Conservation (phyloP, 2,113 vertebrate species). For the Embiotoca jacksoni region DNA sequence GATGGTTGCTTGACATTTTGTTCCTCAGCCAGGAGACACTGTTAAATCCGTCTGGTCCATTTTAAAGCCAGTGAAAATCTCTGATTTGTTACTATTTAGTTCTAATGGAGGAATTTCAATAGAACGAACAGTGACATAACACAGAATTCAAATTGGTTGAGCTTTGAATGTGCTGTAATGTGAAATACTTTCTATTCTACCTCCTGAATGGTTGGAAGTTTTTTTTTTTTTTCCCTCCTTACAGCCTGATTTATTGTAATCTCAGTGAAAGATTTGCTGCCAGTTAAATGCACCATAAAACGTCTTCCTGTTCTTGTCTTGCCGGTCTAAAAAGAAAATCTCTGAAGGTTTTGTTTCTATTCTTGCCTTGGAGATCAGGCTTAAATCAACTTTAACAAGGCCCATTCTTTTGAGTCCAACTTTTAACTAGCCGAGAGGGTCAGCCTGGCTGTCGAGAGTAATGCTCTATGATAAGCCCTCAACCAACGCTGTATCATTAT, state of each 20-base stretch:
- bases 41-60: conserved; percentile 2
- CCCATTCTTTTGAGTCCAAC: conserved; percentile 40
- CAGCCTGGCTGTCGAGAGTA: conserved; percentile 24
- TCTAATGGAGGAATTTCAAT: background rate
- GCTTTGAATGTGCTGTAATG: conserved; percentile 16
- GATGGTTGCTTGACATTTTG: background rate
- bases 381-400: conserved; percentile 58
- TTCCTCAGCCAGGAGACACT: background rate
- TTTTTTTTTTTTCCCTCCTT: background rate
- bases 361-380: conserved; percentile 10
- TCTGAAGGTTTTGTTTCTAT: background rate
- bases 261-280: conserved; percentile 31
- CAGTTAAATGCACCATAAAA: conserved; percentile 30
- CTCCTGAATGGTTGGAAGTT: background rate
- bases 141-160: background rate
- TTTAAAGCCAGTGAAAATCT: background rate
- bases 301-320: conserved; percentile 26
- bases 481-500: conserved; percentile 52
- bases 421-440: conserved; percentile 65
- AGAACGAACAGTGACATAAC: background rate
- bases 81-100: background rate
- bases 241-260: conserved; percentile 27
- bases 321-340: conserved; percentile 8
- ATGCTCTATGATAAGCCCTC: conserved; percentile 40
- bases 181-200: background rate